Evolutionary conservation across 2,888 invertebrate genomes (phyloP).

Genomic region (Opisthograptis luteolata): DNA sequence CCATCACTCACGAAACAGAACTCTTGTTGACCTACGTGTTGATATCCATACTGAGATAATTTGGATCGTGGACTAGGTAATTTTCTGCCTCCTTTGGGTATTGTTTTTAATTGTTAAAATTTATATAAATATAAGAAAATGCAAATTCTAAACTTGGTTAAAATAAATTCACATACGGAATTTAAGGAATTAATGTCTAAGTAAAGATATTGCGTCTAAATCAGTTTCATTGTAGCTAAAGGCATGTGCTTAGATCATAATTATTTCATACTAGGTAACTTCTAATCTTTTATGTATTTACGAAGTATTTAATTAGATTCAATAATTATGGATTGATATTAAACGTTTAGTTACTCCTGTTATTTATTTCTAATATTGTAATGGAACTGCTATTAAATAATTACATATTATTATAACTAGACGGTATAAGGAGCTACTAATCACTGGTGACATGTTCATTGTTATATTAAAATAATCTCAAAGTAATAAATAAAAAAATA

Average conservation of each 20-base stretch:
- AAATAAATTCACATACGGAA: neutral
- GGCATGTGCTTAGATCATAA: slow-evolving; percentile 3
- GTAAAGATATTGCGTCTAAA: neutral
- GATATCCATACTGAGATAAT: neutral
- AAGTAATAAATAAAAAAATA: slow-evolving; percentile 1
- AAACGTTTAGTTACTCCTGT: slow-evolving; percentile 13
- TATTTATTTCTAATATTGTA: slow-evolving; percentile 19
- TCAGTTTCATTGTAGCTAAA: neutral
- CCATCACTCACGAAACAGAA: neutral
- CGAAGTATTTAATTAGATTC: neutral
- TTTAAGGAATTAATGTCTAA: neutral
- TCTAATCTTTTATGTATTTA: neutral
- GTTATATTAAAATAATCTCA: neutral
- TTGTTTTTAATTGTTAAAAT: slow-evolving; percentile 3
- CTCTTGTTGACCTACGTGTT: slow-evolving; percentile 4
- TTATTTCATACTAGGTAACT: neutral
- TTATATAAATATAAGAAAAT: slow-evolving; percentile 20
- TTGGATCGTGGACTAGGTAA: neutral
- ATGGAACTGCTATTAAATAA: slow-evolving; percentile 1
- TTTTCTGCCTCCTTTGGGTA: slow-evolving; percentile 1
- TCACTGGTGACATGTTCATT: slow-evolving; percentile 3
- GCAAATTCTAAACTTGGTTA: slow-evolving; percentile 20
- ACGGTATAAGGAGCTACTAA: neutral
- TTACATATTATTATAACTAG: neutral
- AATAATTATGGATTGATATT: slow-evolving; percentile 6